These are phyloP conservation scores for Pangasius larnaudii DNA, from an alignment of 2,797 vertebrate species.

Conservation along the genomic window DNA sequence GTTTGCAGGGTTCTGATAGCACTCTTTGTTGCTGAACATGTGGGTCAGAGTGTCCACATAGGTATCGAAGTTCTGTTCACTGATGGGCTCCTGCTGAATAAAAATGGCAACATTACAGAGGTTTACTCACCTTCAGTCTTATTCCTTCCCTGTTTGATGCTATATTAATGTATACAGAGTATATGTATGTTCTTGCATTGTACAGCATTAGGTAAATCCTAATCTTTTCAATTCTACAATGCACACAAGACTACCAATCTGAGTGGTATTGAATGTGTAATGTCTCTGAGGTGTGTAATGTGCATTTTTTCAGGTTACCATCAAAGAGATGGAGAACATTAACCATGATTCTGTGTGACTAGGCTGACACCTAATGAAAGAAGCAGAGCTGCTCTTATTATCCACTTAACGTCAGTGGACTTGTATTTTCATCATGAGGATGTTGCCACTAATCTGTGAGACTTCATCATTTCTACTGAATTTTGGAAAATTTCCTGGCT, in stretches of 20 bases:
- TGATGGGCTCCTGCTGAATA: conserved; percentile 88
- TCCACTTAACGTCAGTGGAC: neutral
- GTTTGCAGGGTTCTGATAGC: conserved; percentile 97
- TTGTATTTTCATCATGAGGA: neutral
- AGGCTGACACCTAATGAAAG: neutral
- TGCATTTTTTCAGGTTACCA: neutral
- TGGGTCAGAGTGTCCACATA: conserved; percentile 95
- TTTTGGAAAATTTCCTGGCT: neutral
- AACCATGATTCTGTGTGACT: neutral
- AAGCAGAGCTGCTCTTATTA: neutral
- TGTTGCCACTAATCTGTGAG: neutral
- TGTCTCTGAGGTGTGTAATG: neutral
- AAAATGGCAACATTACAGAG: neutral
- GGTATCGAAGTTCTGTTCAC: conserved; percentile 94
- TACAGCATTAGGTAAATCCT: neutral
- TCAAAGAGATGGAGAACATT: neutral
- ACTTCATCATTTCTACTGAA: neutral
- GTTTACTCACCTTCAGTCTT: neutral
- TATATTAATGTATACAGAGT: neutral
- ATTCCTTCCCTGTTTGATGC: neutral
- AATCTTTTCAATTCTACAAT: neutral
- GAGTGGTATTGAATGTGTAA: neutral
- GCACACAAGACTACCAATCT: neutral
- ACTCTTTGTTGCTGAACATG: conserved; percentile 98
- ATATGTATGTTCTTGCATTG: neutral